Base-by-base conservation (phyloP, 2,888 invertebrate species). In the Neocrepidodera transversa region DNA sequence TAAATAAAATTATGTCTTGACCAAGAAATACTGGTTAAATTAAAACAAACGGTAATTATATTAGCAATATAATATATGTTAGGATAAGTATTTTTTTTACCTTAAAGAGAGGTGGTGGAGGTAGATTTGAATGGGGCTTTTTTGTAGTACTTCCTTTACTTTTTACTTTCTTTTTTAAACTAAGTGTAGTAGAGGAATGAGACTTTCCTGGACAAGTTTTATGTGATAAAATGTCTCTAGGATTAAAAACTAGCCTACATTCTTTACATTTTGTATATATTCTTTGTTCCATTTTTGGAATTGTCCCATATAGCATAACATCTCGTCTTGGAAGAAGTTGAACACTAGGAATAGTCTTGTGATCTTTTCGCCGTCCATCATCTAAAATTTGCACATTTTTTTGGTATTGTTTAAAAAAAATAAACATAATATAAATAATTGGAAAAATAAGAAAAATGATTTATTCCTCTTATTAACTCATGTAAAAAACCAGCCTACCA, bases 281-380 rank as follows among this genome's bases (percentile, higher is more conserved):
- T 48, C 73, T 67, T 57, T 71, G 70, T 60, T 78, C 78, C 71
- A 77, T 71, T 68, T 77, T 76, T 4, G 79, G 78, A 58, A 74
- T 76, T 6, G 68, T 70, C 18, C 79, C 78, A 67, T 76, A 78
- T 28, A 78, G 60, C 23, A 68, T 68, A 59, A 76, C 72, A 67
- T 77, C 76, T 63, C 75, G 68, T 55, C 78, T 70, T 38, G 77
- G 78, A 51, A 79, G 69, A 43, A 76, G 64, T 45, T 68, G 71
- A 16, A 74, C 74, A 52, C 65, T 66, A 16, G 67, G 61, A 28
- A 64, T 60, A 20, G 48, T 18, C 45, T 56, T 59, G 30, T 47
- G 53, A 26, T 63, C 60, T 28, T 47, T 54, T 47, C 38, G 57
- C 14, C 35, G 28, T 36, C 54, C 60, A 55, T 55, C 48, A 35